phyloP scores from a whole-genome alignment of 2,113 vertebrate genomes.

The Pluvialis apricaria region DNA sequence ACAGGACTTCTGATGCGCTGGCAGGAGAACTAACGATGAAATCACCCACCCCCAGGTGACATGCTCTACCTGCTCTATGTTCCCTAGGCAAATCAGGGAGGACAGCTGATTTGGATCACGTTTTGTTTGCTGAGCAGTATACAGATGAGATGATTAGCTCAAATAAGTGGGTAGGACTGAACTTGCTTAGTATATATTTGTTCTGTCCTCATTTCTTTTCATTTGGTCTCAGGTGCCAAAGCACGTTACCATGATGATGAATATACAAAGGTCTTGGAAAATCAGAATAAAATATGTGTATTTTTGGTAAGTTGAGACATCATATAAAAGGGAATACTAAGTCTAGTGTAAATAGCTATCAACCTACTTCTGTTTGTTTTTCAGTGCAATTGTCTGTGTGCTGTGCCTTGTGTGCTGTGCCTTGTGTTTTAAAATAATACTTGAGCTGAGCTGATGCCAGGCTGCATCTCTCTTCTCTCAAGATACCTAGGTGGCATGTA shows the following conservation, averaged over 20 bases:
- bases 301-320: slow-evolving; percentile 68
- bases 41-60: neutral
- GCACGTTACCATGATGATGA: neutral
- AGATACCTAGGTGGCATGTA: neutral
- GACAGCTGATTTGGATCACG: neutral
- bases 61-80: neutral
- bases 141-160: slow-evolving; percentile 9
- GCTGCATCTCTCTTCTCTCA: neutral
- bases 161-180: slow-evolving; percentile 39
- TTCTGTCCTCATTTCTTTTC: slow-evolving; percentile 40
- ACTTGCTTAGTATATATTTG: slow-evolving; percentile 2
- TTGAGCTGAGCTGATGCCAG: slow-evolving; percentile 24
- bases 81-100: neutral
- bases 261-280: slow-evolving; percentile 17
- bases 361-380: slow-evolving; percentile 68
- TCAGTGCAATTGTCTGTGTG: slow-evolving; percentile 38
- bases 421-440: slow-evolving; percentile 28
- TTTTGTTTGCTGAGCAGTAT: slow-evolving; percentile 54
- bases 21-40: neutral
- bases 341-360: slow-evolving; percentile 61
- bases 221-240: slow-evolving; percentile 19
- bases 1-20: neutral
- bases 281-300: slow-evolving; percentile 34
- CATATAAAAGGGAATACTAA: slow-evolving; percentile 40
- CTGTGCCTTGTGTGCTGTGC: neutral